Evolutionary conservation across 2,797 vertebrate species (phyloP), one percentile per base, ranked within the genome.

Genomic region (Eutrigla gurnardus): DNA sequence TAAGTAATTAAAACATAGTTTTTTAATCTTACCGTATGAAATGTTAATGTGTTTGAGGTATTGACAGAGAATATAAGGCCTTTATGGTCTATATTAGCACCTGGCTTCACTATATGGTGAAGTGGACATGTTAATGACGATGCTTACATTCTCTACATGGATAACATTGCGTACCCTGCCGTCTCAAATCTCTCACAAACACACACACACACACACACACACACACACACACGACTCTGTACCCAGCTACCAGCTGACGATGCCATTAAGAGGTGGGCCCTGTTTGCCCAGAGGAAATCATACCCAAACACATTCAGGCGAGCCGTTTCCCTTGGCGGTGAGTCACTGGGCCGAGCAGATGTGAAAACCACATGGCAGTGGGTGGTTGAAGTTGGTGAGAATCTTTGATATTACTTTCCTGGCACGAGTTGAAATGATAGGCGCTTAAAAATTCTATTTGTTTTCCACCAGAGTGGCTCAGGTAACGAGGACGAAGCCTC

Each of bases 331-430:
- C 75, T 43, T 9, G 58, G 45, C 73, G 53, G 58, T 61, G 69
- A 78, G 86, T 83, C 86, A 79, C 11, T 52, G 59, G 77, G 66
- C 65, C 47, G 4, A 81, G 60, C 89, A 92, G 91, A 87, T 91
- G 89, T 86, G 70, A 64, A 73, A 78, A 62, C 65, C 86, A 81
- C 89, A 80, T 77, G 83, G 82, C 64, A 15, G 80, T 61, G 81
- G 72, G 84, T 66, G 70, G 82, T 66, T 13, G 25, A 78, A 54
- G 72, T 57, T 60, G 67, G 35, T 12, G 32, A 40, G 43, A 35
- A 75, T 81, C 88, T 90, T 90, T 92, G 89, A 91, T 89, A 78
- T 75, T 79, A 25, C 35, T 46, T 72, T 84, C 49, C 73, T 92
- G 91, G 91, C 91, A 84, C 1, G 33, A 78, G 75, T 88, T 92